Evolutionary conservation across 2,888 invertebrate genomes (phyloP).

Genomic region (Ramazzottius varieornatus): DNA sequence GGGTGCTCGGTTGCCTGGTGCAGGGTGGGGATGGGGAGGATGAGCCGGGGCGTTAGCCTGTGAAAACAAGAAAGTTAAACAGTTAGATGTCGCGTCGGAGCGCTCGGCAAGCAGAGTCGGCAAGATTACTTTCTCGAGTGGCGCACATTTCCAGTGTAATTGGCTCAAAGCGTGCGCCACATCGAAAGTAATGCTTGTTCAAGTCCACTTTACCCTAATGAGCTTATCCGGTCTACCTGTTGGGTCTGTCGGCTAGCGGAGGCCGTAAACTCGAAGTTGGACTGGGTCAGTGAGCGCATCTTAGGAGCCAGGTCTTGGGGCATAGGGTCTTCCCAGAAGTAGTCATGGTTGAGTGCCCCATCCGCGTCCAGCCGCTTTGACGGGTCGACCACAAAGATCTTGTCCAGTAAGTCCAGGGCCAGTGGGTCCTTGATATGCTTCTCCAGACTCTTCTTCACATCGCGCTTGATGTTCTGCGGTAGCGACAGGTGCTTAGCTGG

Average conservation of each 20-base stretch:
- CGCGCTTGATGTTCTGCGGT: constrained; percentile 48
- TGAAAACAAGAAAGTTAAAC: too few species aligned
- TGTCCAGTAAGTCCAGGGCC: constrained; percentile 75
- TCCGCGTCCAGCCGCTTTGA: constrained; percentile 62
- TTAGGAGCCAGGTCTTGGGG: constrained; percentile 30
- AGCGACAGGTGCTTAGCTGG: constrained; percentile 62
- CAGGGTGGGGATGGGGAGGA: not conserved
- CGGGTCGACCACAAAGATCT: constrained; percentile 67
- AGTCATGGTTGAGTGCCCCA: constrained; percentile 78
- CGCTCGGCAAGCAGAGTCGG: too few species aligned
- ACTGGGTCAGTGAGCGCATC: constrained; percentile 18
- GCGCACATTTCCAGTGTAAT: too few species aligned
- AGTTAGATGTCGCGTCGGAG: too few species aligned
- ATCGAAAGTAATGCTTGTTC: too few species aligned
- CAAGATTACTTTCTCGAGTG: too few species aligned
- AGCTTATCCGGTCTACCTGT: not conserved
- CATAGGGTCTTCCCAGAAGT: constrained; percentile 95
- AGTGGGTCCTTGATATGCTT: constrained; percentile 35
- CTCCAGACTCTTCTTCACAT: constrained; percentile 25
- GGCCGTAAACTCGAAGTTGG: constrained; percentile 22
- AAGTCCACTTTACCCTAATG: too few species aligned
- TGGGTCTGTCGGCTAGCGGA: constrained; percentile 14
- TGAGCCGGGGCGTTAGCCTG: too few species aligned
- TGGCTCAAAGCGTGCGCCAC: too few species aligned
- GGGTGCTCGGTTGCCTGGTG: not conserved